Conservation (phyloP, 2,797 vertebrate genomes). For the Gymnopithys bicolor region DNA sequence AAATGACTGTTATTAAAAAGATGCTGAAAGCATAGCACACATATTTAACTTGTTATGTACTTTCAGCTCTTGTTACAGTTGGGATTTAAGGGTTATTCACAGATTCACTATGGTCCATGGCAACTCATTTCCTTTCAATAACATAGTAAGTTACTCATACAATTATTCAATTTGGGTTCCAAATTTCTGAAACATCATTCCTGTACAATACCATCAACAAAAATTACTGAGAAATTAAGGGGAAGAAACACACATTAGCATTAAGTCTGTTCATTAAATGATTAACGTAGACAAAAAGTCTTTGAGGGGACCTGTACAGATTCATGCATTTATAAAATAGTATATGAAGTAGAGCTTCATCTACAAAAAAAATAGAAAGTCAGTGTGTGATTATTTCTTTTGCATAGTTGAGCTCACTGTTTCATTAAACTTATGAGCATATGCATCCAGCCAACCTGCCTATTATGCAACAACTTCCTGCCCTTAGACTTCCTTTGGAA, state of each 20-base stretch:
- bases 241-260: background rate
- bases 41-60: background rate
- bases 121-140: background rate
- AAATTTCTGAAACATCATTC: background rate
- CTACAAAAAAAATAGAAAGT: background rate
- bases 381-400: background rate
- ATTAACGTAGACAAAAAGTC: background rate
- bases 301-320: background rate
- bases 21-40: background rate
- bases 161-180: background rate
- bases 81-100: background rate
- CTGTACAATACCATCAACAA: background rate
- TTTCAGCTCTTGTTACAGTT: background rate
- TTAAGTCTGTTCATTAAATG: background rate
- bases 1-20: background rate
- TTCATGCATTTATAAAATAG: background rate
- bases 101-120: background rate
- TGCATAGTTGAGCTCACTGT: background rate
- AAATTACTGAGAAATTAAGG: background rate
- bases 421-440: background rate
- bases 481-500: background rate
- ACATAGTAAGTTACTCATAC: background rate
- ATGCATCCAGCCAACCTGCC: background rate
- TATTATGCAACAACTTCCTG: background rate
- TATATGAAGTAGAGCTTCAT: background rate